phyloP scores from a whole-genome alignment of 1,140 invertebrate species.

The Eufriesea mexicana region DNA sequence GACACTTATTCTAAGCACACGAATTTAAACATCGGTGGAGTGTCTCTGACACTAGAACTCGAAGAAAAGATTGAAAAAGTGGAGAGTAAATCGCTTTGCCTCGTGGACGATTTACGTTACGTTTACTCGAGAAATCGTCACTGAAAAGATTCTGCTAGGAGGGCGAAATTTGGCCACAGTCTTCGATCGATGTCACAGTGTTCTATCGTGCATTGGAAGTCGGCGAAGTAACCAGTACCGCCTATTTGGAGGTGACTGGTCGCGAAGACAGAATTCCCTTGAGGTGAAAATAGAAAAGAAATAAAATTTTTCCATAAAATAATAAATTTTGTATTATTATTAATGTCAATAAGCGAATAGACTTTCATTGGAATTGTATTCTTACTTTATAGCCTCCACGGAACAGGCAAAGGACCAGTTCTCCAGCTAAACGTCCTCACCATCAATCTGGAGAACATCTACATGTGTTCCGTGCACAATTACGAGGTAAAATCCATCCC shows the following conservation, averaged over 20 bases:
- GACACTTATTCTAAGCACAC: too few relatives aligned
- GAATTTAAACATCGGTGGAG: too few relatives aligned
- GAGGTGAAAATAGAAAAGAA: slow-evolving; percentile 49
- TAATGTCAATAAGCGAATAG: neutral
- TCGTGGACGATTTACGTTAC: neutral
- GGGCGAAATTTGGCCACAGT: slow-evolving; percentile 74
- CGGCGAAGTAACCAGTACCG: slow-evolving; percentile 61
- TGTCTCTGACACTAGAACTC: too few relatives aligned
- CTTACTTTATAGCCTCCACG: slow-evolving; percentile 58
- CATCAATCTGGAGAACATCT: slow-evolving; percentile 70
- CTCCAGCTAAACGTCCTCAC: slow-evolving; percentile 74
- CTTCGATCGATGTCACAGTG: slow-evolving; percentile 64
- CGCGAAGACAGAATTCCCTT: slow-evolving; percentile 72
- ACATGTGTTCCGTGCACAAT: slow-evolving; percentile 69
- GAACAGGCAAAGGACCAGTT: slow-evolving; percentile 72
- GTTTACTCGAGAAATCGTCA: neutral
- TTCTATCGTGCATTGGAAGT: slow-evolving; percentile 72
- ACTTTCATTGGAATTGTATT: neutral
- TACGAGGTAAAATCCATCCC: slow-evolving; percentile 69
- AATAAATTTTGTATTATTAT: neutral
- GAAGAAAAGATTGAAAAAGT: too few relatives aligned
- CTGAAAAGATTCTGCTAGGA: slow-evolving; percentile 52
- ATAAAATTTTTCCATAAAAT: neutral
- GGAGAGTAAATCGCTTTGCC: too few relatives aligned
- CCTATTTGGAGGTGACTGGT: slow-evolving; percentile 76